Evolutionary conservation across 2,113 vertebrate genomes (phyloP), one percentile per base, ranked within the genome.

Genomic region (Rhinopomastus cyanomelas): DNA sequence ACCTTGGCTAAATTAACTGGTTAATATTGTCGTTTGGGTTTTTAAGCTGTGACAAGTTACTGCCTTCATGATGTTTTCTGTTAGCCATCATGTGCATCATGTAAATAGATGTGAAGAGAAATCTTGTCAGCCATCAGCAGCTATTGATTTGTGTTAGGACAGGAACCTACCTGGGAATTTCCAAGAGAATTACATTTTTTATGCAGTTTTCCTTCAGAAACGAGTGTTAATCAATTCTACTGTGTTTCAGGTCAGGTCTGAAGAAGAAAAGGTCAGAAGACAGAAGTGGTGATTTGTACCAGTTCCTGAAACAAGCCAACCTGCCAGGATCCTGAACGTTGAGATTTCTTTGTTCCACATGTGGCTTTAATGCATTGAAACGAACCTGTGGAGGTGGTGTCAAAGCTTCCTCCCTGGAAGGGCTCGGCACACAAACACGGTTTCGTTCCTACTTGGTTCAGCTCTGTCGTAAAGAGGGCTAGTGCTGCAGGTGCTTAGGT

Each of bases 201-300:
- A 36, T 77, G 59, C 3, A 42, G n/a, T 83, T 92, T 62, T 87
- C 5, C 57, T 80, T 77, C 61, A 81, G 42, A 76, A 87, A 65
- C 5, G 15, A 64, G 1, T 2, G 64, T 83, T 80, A 75, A 61
- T 86, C 48, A 49, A 51, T 75, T 74, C 23, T 67, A 23, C 23
- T 6, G 3, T 71, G 60, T 18, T 71, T 48, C 82, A 80, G 87
- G 66, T 37, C 30, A 74, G 7, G 1, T 37, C 2, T 22, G 18
- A 48, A 49, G 44, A 66, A 83, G 46, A 30, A 18, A 4, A 44
- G 14, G 3, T 42, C 30, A 46, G 52, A 48, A 92, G 69, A 15
- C 3, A 56, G 71, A 85, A 73, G 8, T 0, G 0, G 6, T 1
- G 0, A 32, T 17, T 77, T 39, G 10, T n/a, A 2, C 5, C 42